phyloP scores from a whole-genome alignment of 1,140 invertebrate genomes.

The Hormaphis cornu region DNA sequence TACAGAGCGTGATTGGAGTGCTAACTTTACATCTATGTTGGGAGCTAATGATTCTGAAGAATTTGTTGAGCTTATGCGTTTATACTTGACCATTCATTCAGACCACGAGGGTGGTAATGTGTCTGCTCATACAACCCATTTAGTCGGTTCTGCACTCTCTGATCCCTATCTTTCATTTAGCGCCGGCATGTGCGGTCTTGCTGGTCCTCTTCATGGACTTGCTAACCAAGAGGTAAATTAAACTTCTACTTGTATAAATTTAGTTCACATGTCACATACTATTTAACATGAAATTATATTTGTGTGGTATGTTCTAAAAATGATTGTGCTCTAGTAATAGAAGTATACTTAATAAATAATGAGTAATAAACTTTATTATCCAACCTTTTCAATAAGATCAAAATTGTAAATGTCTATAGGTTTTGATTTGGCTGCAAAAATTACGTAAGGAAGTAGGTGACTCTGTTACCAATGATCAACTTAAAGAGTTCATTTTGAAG shows the following conservation, averaged over 20 bases:
- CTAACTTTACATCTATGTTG: conserved; percentile 86
- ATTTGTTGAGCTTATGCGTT: conserved; percentile 86
- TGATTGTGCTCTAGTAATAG: no score
- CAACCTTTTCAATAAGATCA: no score
- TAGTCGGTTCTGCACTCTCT: conserved; percentile 88
- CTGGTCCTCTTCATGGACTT: conserved; percentile 89
- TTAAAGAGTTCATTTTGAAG: conserved; percentile 91
- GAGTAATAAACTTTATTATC: no score
- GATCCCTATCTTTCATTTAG: conserved; percentile 92
- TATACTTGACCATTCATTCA: conserved; percentile 91
- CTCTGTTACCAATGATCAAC: conserved; percentile 70
- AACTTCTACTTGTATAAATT: not conserved
- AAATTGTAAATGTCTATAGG: conserved; percentile 44
- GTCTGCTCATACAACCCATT: conserved; percentile 84
- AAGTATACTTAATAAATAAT: no score
- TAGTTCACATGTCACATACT: not conserved
- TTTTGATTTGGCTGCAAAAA: conserved; percentile 76
- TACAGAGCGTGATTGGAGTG: conserved; percentile 82
- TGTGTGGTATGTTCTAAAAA: no score
- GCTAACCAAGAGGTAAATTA: conserved; percentile 77
- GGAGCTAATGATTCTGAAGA: conserved; percentile 68
- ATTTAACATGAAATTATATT: not conserved
- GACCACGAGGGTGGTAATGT: conserved; percentile 96
- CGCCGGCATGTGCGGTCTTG: conserved; percentile 87
- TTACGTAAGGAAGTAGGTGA: conserved; percentile 68